Evolutionary conservation across 2,797 vertebrate species (phyloP).

Genomic region (Myotis planiceps): DNA sequence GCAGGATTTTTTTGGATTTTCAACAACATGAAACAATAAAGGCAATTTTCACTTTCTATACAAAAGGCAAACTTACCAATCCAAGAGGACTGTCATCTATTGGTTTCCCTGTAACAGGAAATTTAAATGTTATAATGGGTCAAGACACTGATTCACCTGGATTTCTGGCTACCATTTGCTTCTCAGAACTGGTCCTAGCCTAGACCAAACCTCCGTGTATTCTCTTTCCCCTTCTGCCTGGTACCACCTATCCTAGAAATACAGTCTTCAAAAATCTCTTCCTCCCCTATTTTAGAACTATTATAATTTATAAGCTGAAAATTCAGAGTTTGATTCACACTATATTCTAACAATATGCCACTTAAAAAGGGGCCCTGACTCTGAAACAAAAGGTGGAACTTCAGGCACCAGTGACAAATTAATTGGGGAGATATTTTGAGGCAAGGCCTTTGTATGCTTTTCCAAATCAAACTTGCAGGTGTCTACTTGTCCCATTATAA

Average conservation of each 20-base stretch:
- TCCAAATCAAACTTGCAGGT: conserved; percentile 16
- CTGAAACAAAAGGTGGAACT: neutral
- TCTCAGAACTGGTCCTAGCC: neutral
- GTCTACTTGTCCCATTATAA: neutral
- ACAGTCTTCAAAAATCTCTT: neutral
- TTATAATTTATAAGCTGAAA: neutral
- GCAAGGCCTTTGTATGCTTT: neutral
- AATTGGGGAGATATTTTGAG: neutral
- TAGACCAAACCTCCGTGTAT: neutral
- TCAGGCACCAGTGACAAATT: neutral
- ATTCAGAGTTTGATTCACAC: neutral
- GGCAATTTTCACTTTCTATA: neutral
- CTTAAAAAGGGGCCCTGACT: neutral
- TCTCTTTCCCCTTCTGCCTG: neutral
- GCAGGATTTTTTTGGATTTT: neutral
- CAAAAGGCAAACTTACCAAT: conserved; percentile 72
- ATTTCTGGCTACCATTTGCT: conserved; percentile 1
- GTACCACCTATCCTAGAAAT: neutral
- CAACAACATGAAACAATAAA: neutral
- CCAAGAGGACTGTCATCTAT: neutral
- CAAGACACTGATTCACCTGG: neutral
- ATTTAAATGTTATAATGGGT: conserved; percentile 16
- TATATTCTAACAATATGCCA: neutral
- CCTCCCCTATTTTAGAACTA: neutral
- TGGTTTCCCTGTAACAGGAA: conserved; percentile 60